Evolutionary conservation across 2,797 vertebrate species (phyloP).

Genomic region (Cetoscarus ocellatus): DNA sequence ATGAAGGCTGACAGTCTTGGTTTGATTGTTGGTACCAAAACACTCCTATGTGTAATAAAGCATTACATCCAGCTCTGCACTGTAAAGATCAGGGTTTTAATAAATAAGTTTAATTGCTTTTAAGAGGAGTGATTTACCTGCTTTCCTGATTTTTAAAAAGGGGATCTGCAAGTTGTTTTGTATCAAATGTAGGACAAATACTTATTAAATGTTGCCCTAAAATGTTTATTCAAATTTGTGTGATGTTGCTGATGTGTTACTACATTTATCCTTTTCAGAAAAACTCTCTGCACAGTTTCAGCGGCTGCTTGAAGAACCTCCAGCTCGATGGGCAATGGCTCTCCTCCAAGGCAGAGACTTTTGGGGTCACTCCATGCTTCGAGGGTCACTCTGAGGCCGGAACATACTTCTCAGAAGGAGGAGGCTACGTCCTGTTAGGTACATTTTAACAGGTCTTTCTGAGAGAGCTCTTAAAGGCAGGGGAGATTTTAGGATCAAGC

Average conservation of each 20-base stretch:
- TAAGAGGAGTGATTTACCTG: no score
- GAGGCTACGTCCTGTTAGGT: conserved; percentile 94
- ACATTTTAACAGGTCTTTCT: conserved; percentile 29
- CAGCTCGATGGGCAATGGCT: conserved; percentile 89
- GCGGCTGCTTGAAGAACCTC: conserved; percentile 90
- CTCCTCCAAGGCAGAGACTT: conserved; percentile 85
- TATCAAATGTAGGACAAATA: neutral
- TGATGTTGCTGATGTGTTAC: neutral
- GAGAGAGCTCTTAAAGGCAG: no score
- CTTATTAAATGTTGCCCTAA: neutral
- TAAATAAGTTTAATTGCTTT: no score
- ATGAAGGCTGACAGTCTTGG: no score
- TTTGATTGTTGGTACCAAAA: no score
- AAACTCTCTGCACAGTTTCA: conserved; percentile 91
- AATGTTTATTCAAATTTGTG: neutral
- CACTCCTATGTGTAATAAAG: no score
- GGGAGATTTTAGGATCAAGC: no score
- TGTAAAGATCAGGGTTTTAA: no score
- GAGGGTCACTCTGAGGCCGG: conserved; percentile 91
- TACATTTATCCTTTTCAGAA: conserved; percentile 77
- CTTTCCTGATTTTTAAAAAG: no score
- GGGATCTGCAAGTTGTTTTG: neutral
- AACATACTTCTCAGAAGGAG: conserved; percentile 93
- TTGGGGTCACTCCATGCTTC: conserved; percentile 94
- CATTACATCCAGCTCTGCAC: no score